A percentile compares a stretch with the other conserved stretches of the same genome.
Evolutionary conservation across 2,113 vertebrate species (phyloP).

Genomic region (Eurystomus gularis): DNA sequence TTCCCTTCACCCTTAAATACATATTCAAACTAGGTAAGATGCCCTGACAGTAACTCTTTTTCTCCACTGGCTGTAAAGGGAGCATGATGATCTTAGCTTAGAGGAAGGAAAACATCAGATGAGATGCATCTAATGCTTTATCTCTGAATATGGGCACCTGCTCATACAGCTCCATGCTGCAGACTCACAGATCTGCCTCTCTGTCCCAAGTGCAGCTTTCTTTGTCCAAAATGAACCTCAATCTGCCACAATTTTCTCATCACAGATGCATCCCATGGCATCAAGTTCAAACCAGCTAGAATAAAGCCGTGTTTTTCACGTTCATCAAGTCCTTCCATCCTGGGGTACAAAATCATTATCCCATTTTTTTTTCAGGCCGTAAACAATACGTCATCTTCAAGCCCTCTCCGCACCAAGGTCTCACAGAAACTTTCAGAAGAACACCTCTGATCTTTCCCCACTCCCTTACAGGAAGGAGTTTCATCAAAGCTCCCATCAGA

Average conservation of each 20-base stretch:
- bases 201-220: not conserved
- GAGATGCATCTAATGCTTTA: not conserved
- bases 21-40: not conserved
- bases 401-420: not conserved
- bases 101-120: not conserved
- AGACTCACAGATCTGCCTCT: not conserved
- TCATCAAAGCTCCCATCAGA: not conserved
- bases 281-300: not conserved
- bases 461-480: rapidly evolving
- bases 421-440: not conserved
- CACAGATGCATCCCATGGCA: not conserved
- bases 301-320: not conserved
- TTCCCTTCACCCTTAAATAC: not conserved
- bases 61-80: not conserved
- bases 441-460: not conserved
- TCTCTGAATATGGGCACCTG: not conserved
- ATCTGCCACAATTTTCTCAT: not conserved
- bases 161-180: not conserved
- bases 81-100: not conserved
- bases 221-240: not conserved
- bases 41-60: not conserved
- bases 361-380: not conserved
- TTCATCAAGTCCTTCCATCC: not conserved
- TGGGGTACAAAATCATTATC: not conserved
- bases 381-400: not conserved